Conservation (phyloP, 2,113 vertebrate genomes). For the Ascaphus truei region DNA sequence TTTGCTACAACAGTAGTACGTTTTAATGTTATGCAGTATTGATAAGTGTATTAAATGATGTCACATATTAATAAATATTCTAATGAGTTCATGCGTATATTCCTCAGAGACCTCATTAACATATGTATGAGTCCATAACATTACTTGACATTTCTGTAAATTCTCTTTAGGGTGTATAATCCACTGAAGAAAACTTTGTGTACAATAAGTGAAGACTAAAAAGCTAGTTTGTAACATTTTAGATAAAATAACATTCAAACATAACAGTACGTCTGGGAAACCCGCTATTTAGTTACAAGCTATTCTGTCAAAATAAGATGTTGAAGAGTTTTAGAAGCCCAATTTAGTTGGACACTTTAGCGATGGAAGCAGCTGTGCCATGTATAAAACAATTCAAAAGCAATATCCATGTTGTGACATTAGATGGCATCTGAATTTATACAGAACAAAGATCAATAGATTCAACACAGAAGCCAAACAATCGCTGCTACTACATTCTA, state of each 20-base stretch:
- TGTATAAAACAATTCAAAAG: conserved; percentile 23
- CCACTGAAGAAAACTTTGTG: neutral
- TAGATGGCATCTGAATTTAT: conserved; percentile 30
- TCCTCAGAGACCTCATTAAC: too few species aligned
- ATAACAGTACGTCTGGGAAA: neutral
- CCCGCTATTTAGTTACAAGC: neutral
- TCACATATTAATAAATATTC: too few species aligned
- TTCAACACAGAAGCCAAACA: conserved; percentile 2
- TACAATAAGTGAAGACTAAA: conserved; percentile 12
- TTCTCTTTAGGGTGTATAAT: too few species aligned
- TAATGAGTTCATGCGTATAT: too few species aligned
- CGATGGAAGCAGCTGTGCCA: conserved; percentile 27
- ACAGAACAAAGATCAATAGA: conserved; percentile 17
- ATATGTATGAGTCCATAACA: too few species aligned
- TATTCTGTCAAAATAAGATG: conserved; percentile 27
- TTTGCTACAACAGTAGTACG: too few species aligned
- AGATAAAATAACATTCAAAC: conserved; percentile 9
- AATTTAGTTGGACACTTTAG: conserved; percentile 27
- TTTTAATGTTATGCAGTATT: too few species aligned
- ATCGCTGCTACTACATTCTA: neutral
- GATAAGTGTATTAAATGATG: too few species aligned
- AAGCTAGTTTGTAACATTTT: conserved; percentile 24
- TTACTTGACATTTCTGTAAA: too few species aligned
- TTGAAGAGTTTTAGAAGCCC: conserved; percentile 21
- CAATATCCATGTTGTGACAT: conserved; percentile 28